Conservation (phyloP, 2,113 vertebrate species). For the Fukomys damarensis region DNA sequence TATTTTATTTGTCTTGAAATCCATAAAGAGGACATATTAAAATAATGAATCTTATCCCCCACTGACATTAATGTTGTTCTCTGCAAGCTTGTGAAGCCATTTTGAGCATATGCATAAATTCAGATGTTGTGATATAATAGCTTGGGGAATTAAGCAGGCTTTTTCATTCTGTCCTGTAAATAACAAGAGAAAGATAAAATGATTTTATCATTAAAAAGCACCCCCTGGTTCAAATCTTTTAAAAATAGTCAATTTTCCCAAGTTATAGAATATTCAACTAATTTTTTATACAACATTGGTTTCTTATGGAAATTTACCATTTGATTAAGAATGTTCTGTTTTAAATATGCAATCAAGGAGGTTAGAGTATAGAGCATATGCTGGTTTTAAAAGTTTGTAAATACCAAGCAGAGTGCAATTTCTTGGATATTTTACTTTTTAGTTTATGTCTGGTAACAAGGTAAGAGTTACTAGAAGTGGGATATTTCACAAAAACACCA, state of each 20-base stretch:
- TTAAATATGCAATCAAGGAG: slow-evolving; percentile 16
- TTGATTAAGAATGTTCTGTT: neutral
- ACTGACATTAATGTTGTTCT: slow-evolving; percentile 71
- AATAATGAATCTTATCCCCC: slow-evolving; percentile 74
- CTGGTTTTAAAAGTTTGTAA: slow-evolving; percentile 9
- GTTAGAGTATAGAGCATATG: neutral
- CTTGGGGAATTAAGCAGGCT: slow-evolving; percentile 60
- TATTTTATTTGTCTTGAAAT: slow-evolving; percentile 77
- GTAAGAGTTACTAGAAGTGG: neutral
- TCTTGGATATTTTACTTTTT: neutral
- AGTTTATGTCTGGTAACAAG: neutral
- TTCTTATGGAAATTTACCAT: slow-evolving; percentile 36
- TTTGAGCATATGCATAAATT: slow-evolving; percentile 75
- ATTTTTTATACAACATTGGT: slow-evolving; percentile 45
- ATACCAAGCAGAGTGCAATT: neutral
- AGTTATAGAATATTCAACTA: slow-evolving; percentile 60
- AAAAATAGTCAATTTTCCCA: slow-evolving; percentile 39
- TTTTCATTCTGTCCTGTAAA: slow-evolving; percentile 75
- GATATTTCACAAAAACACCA: neutral
- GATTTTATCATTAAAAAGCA: slow-evolving; percentile 49
- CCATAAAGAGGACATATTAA: slow-evolving; percentile 76
- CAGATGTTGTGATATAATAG: slow-evolving; percentile 66
- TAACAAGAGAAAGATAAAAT: slow-evolving; percentile 76
- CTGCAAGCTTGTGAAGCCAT: slow-evolving; percentile 62
- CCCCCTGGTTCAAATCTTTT: slow-evolving; percentile 12